phyloP scores from a whole-genome alignment of 2,113 vertebrate species.

The Canis aureus region DNA sequence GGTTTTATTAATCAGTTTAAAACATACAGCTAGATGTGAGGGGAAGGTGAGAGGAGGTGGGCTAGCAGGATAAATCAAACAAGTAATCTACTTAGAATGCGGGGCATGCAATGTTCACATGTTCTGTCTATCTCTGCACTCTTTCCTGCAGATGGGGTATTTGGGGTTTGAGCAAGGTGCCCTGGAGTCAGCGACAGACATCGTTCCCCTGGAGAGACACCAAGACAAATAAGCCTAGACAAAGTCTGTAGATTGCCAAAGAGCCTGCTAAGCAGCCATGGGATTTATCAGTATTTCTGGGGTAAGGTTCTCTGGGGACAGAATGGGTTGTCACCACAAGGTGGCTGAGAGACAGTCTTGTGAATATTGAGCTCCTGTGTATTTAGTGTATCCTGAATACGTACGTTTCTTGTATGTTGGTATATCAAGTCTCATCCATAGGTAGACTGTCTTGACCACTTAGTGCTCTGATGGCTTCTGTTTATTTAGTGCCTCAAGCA shows the following conservation, averaged over 20 bases:
- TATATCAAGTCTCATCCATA: too few species aligned
- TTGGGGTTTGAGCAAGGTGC: neutral
- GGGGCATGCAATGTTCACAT: accelerated
- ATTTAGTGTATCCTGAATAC: neutral
- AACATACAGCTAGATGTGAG: neutral
- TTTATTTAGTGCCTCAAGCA: neutral
- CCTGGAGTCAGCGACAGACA: neutral
- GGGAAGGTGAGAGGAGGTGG: neutral
- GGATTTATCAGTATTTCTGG: neutral
- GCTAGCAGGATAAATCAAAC: neutral
- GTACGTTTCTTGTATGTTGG: neutral
- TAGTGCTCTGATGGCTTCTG: neutral
- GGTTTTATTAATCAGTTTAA: neutral
- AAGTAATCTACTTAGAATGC: neutral
- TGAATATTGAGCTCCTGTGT: neutral
- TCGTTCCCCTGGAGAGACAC: neutral
- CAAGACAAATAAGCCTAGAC: neutral
- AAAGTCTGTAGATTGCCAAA: neutral
- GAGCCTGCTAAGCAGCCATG: neutral
- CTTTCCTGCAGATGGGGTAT: neutral
- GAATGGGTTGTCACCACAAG: neutral
- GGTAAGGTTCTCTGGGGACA: neutral
- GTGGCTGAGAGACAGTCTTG: neutral
- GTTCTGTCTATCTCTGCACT: neutral
- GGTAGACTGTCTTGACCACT: neutral